Evolutionary conservation across 2,797 vertebrate genomes (phyloP).

Genomic region (Hoplostethus mediterraneus): DNA sequence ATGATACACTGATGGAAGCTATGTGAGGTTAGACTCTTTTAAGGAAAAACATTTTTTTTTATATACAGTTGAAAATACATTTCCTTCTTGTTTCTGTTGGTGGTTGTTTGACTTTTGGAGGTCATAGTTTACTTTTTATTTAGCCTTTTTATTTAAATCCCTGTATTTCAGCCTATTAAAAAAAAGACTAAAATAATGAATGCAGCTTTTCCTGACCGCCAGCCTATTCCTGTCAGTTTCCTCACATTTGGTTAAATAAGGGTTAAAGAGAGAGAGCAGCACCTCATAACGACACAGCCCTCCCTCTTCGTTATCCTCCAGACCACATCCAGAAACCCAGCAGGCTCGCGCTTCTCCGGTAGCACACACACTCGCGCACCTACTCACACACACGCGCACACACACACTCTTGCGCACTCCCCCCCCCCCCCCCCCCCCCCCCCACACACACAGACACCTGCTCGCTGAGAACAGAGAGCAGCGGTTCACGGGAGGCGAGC

Average conservation of each 20-base stretch:
- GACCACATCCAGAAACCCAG: conserved; percentile 55
- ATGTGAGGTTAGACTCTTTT: no score
- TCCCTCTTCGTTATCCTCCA: conserved; percentile 60
- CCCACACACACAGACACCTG: conserved; percentile 36
- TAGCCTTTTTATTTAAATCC: no score
- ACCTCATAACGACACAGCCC: conserved; percentile 52
- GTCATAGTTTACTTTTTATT: no score
- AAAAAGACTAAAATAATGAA: no score
- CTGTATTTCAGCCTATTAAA: no score
- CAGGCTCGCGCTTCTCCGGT: conserved; percentile 37
- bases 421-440: background rate
- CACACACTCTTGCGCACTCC: background rate
- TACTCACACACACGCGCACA: conserved; percentile 5
- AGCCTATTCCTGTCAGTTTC: conserved; percentile 23
- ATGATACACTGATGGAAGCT: no score
- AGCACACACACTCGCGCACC: conserved; percentile 21
- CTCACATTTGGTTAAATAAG: conserved; percentile 45
- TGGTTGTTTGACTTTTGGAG: no score
- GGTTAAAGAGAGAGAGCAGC: conserved; percentile 57
- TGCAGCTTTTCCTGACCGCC: no score
- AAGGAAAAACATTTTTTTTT: no score
- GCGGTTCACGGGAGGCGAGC: conserved; percentile 37
- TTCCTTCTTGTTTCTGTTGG: no score
- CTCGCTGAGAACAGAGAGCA: conserved; percentile 24
- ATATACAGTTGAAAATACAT: no score